Evolutionary conservation across 2,113 vertebrate genomes (phyloP).

Genomic region (Leucopsar rothschildi): DNA sequence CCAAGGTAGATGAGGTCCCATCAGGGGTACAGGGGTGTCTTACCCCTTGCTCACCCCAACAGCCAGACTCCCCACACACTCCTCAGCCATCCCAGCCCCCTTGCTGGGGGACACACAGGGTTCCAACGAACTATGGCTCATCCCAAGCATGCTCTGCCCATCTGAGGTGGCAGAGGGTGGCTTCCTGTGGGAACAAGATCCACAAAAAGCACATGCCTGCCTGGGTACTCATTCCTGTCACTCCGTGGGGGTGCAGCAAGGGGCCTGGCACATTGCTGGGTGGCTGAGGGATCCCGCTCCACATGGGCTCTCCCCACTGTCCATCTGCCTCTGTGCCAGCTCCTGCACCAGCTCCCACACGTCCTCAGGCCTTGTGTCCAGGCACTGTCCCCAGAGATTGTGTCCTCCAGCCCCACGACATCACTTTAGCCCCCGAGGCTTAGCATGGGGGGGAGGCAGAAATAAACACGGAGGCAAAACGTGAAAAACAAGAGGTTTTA

Average conservation of each 20-base stretch:
- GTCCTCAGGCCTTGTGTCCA: neutral
- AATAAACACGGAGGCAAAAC: neutral
- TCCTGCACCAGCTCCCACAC: neutral
- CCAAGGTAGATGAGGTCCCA: neutral
- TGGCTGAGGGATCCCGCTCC: neutral
- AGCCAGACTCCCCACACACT: neutral
- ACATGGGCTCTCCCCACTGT: fast-evolving
- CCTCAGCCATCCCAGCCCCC: neutral
- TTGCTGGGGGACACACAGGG: fast-evolving
- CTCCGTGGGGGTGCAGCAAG: neutral
- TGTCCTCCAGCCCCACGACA: neutral
- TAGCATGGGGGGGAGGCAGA: fast-evolving
- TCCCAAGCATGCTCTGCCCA: fast-evolving
- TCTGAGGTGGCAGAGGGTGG: neutral
- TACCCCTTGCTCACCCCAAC: neutral
- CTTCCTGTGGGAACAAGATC: neutral
- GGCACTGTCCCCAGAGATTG: fast-evolving
- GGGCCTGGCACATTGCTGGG: neutral
- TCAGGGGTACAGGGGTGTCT: too few species aligned
- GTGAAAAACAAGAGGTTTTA: conserved; percentile 34
- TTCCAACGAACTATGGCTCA: neutral
- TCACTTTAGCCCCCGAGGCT: fast-evolving
- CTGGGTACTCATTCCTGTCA: neutral
- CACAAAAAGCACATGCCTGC: neutral
- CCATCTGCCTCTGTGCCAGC: neutral